A percentile compares a stretch with the other conserved stretches of the same genome.
These are phyloP conservation scores for Cydia amplana DNA, from an alignment of 1,140 invertebrate genomes.

Conservation along the genomic window DNA sequence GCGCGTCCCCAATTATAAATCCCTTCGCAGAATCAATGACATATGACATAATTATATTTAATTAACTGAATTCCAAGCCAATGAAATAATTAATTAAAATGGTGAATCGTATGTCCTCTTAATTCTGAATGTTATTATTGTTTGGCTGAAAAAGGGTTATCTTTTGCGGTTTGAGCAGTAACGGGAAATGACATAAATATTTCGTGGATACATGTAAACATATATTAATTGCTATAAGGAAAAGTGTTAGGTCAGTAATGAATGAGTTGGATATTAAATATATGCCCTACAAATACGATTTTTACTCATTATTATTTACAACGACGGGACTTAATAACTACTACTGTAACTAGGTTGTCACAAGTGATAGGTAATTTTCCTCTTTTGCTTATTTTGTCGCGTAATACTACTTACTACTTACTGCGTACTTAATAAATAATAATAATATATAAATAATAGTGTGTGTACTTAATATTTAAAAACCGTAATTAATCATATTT, in stretches of 20 bases:
- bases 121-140: not conserved
- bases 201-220: not conserved
- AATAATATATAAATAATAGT: too few species aligned
- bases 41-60: slow-evolving; percentile 15
- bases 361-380: too few species aligned
- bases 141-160: not conserved
- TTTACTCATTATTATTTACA: too few species aligned
- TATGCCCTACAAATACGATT: too few species aligned
- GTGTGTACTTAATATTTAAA: too few species aligned
- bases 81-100: not conserved
- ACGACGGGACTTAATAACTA: too few species aligned
- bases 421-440: too few species aligned
- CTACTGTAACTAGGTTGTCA: too few species aligned
- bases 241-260: not conserved
- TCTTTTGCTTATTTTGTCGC: too few species aligned
- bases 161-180: not conserved
- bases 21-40: slow-evolving; percentile 2
- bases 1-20: not conserved
- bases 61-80: not conserved
- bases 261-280: too few species aligned
- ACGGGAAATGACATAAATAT: slow-evolving; percentile 9
- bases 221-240: not conserved
- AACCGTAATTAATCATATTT: too few species aligned
- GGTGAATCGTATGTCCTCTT: not conserved
- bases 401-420: too few species aligned